These are phyloP conservation scores for Toxostoma redivivum DNA, from an alignment of 2,113 vertebrate genomes.

Conservation along the genomic window DNA sequence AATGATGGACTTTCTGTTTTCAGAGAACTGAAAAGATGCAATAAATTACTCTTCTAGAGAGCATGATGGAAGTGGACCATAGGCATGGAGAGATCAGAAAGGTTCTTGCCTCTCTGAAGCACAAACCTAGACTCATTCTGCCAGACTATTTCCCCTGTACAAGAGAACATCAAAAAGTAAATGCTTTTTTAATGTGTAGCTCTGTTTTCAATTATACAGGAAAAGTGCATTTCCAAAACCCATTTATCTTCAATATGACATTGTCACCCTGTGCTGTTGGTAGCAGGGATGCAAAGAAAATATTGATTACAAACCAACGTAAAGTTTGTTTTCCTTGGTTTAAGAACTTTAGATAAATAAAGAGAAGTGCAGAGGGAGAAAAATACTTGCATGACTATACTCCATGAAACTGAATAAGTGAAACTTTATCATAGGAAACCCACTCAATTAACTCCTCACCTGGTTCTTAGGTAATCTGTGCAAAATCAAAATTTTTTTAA, in stretches of 20 bases:
- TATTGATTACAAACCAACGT: conserved; percentile 7
- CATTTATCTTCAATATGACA: conserved; percentile 50
- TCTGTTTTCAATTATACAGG: conserved; percentile 21
- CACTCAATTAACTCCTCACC: not conserved
- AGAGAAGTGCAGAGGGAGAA: not conserved
- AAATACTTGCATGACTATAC: not conserved
- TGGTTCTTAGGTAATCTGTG: not conserved
- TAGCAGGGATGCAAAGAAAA: conserved; percentile 24
- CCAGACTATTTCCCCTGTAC: not conserved
- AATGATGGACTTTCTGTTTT: not conserved
- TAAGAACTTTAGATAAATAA: not conserved
- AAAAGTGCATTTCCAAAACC: conserved; percentile 35
- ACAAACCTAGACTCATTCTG: not conserved
- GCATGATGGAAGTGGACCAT: not conserved
- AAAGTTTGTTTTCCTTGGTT: not conserved
- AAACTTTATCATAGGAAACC: not conserved
- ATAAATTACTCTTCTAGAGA: not conserved
- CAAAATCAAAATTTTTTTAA: conserved; percentile 3
- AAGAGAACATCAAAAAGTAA: not conserved
- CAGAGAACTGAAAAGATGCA: not conserved
- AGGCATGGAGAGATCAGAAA: not conserved
- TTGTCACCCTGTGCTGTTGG: not conserved
- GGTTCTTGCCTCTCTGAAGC: not conserved
- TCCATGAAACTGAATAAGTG: not conserved
- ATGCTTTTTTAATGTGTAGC: conserved; percentile 1